These are phyloP conservation scores for Caradrina clavipalpis DNA, from an alignment of 2,888 invertebrate genomes.

Conservation along the genomic window DNA sequence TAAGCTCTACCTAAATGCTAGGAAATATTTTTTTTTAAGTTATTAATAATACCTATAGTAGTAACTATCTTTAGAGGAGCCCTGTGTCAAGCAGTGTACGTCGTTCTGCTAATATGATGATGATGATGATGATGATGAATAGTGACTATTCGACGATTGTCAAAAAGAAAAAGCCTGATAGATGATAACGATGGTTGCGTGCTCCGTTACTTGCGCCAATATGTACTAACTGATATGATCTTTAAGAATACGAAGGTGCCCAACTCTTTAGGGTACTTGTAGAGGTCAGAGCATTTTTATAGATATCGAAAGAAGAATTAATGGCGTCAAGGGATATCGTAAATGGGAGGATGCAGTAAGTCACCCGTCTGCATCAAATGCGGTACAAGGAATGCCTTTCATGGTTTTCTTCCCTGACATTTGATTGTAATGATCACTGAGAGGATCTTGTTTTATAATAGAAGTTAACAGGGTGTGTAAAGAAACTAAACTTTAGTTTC, in stretches of 20 bases:
- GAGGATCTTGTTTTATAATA: neutral
- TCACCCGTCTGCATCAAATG: no score
- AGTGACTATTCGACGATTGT: no score
- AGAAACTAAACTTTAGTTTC: neutral
- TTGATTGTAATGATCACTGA: neutral
- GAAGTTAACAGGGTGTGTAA: neutral
- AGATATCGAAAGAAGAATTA: neutral
- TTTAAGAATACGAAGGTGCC: neutral
- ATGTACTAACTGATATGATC: neutral
- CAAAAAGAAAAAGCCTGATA: no score
- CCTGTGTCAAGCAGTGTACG: no score
- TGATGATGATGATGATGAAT: no score
- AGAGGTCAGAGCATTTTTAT: neutral
- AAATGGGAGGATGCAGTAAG: neutral
- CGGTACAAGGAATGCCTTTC: neutral
- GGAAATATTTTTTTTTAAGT: conserved; percentile 4
- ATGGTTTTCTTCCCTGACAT: neutral
- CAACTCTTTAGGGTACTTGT: neutral
- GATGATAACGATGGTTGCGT: neutral
- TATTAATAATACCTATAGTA: neutral
- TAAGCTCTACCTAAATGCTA: neutral
- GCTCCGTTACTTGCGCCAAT: no score
- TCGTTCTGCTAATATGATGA: no score
- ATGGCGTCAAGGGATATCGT: neutral
- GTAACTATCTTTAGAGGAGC: no score